phyloP scores from a whole-genome alignment of 2,888 invertebrate species.

The Calameuta pallipes region DNA sequence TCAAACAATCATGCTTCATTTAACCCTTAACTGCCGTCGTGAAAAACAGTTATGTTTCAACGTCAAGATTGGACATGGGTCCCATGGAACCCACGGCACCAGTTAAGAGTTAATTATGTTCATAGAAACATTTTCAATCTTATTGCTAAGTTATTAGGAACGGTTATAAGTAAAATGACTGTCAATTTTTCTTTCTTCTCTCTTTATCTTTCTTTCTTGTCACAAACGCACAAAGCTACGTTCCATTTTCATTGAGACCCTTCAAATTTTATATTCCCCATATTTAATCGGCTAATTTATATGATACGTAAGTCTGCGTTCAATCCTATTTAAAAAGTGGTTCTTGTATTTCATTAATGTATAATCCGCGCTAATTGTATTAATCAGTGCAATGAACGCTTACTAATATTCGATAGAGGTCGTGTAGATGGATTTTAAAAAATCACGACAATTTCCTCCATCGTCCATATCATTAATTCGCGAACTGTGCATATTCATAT shows the following conservation, averaged over 20 bases:
- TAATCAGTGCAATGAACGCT: not conserved
- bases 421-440: not conserved
- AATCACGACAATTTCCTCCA: not conserved
- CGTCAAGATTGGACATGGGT: too few species aligned
- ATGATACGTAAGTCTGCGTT: not conserved
- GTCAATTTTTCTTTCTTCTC: not conserved
- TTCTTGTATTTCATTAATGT: not conserved
- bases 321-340: not conserved
- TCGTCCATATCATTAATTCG: not conserved
- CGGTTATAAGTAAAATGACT: not conserved
- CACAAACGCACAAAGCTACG: not conserved
- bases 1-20: not conserved
- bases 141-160: not conserved
- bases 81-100: too few species aligned
- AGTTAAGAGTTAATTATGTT: not conserved
- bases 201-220: not conserved
- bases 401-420: not conserved
- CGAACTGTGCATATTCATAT: constrained; percentile 9
- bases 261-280: not conserved
- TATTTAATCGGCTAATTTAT: not conserved
- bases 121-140: not conserved
- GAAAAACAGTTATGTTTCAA: too few species aligned
- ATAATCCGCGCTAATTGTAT: constrained; percentile 13
- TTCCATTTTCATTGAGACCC: not conserved
- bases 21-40: not conserved